A percentile compares a stretch with the other conserved stretches of the same genome.
These are phyloP conservation scores for Hofmannophila pseudospretella DNA, from an alignment of 2,888 invertebrate species.

Conservation along the genomic window DNA sequence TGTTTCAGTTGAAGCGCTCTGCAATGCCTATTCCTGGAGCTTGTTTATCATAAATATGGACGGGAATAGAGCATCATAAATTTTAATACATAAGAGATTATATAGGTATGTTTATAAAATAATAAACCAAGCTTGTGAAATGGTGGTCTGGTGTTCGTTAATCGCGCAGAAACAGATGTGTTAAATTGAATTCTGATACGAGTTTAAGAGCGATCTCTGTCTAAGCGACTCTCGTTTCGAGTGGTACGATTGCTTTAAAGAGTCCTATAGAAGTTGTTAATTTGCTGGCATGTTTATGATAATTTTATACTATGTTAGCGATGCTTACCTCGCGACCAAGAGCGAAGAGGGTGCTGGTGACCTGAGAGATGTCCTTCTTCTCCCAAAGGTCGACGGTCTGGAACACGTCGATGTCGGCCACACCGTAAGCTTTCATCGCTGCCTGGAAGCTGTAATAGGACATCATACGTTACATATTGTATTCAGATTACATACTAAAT, in stretches of 20 bases:
- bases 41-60: slow-evolving; percentile 20
- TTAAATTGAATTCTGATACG: not conserved
- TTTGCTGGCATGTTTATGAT: not conserved
- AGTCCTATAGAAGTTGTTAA: not conserved
- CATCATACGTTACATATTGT: not conserved
- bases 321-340: slow-evolving; percentile 87
- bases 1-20: slow-evolving; percentile 34
- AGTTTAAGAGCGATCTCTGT: too few relatives aligned
- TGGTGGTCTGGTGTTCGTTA: slow-evolving; percentile 4
- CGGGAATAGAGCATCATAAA: slow-evolving; percentile 15
- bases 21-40: slow-evolving; percentile 27
- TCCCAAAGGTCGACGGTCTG: slow-evolving; percentile 98
- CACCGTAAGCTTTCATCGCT: slow-evolving; percentile 92
- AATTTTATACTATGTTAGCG: not conserved
- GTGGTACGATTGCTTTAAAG: not conserved
- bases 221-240: not conserved
- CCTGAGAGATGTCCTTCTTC: slow-evolving; percentile 92
- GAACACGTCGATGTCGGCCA: slow-evolving; percentile 94
- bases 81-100: not conserved
- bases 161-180: not conserved
- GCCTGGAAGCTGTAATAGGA: slow-evolving; percentile 83
- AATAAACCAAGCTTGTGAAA: slow-evolving; percentile 11
- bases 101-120: slow-evolving; percentile 11
- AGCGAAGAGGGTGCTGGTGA: slow-evolving; percentile 90
- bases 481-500: too few relatives aligned